These are phyloP conservation scores for Manduca sexta DNA, from an alignment of 1,140 invertebrate genomes.

Conservation along the genomic window DNA sequence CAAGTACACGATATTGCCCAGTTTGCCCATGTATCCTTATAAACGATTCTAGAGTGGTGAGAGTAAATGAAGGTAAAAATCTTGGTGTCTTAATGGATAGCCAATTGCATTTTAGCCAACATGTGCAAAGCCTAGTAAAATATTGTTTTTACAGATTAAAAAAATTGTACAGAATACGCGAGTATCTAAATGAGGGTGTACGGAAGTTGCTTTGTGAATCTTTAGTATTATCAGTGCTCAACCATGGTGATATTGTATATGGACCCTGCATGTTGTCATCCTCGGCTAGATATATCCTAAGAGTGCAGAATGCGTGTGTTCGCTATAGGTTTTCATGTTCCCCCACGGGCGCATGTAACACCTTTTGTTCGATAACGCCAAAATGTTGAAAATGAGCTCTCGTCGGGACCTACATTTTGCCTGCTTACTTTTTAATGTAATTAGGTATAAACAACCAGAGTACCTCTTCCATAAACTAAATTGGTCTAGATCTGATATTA, in stretches of 20 bases:
- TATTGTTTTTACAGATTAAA: constrained; percentile 18
- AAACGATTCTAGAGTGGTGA: constrained; percentile 1
- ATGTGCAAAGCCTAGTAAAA: constrained; percentile 1
- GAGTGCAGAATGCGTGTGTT: constrained; percentile 18
- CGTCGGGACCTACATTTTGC: constrained; percentile 6
- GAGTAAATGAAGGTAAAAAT: constrained; percentile 9
- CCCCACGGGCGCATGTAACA: constrained; percentile 8
- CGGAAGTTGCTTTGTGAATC: constrained; percentile 12
- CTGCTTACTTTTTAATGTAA: not conserved
- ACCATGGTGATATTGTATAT: constrained; percentile 10
- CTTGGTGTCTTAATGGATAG: constrained; percentile 12
- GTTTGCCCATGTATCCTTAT: not conserved
- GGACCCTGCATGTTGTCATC: constrained; percentile 9
- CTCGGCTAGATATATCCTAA: constrained; percentile 8
- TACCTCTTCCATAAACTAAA: no score
- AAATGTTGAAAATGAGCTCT: constrained; percentile 6
- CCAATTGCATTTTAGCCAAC: constrained; percentile 6
- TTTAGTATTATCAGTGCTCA: constrained; percentile 20
- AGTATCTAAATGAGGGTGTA: constrained; percentile 8
- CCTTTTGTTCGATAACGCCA: constrained; percentile 7
- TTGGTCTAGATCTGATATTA: no score
- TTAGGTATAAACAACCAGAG: no score
- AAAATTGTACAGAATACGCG: constrained; percentile 12
- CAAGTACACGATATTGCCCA: no score
- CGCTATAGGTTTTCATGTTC: constrained; percentile 13